Base-by-base conservation (phyloP, 1,140 invertebrate species). In the Drosophila triauraria region DNA sequence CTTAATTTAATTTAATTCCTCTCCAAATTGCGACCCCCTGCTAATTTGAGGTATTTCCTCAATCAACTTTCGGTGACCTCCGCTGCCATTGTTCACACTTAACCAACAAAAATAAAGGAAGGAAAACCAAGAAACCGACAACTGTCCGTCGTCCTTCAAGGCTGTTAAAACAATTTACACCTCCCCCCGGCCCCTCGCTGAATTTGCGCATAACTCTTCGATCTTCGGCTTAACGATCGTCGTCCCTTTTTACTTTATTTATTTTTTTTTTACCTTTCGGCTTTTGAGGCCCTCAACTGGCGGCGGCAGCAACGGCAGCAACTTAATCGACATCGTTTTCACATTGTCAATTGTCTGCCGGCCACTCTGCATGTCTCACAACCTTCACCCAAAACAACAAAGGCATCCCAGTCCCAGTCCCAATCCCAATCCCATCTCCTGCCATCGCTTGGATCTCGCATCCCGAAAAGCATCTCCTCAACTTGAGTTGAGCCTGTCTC, bases 281-380 rank as follows among this genome's bases (percentile, higher is more conserved):
- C 13, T 17, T 53, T 25, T 20, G 30, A 32, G 44, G 10, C 61
- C 53, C 53, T 53, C 61, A 50, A 63, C 61, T 54, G 61, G 61
- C 51, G 54, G 78, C 75, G 67, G 67, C 67, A 69, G 78, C 69
- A 68, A 82, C 82, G 68, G 83, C 83, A 87, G 83, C 83, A 87
- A 88, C 83, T 87, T 87, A 87, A 87, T 87, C 83, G 83, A 88
- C 83, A 86, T 86, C 83, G 83, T 87, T 88, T 87, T 84, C 83
- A 87, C 83, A 87, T 87, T 87, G 83, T 87, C 83, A 87, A 87
- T 87, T 88, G 83, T 88, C 80, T 87, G 70, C 72, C 77, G 75
- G 64, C 64, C 84, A 84, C 83, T 88, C 81, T 88, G 85, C 83
- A 87, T 88, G 83, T 84, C 84, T 77, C 80, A 77, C 77, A 84